Base-by-base conservation (phyloP, 2,888 invertebrate species). In the Sesia bembeciformis region DNA sequence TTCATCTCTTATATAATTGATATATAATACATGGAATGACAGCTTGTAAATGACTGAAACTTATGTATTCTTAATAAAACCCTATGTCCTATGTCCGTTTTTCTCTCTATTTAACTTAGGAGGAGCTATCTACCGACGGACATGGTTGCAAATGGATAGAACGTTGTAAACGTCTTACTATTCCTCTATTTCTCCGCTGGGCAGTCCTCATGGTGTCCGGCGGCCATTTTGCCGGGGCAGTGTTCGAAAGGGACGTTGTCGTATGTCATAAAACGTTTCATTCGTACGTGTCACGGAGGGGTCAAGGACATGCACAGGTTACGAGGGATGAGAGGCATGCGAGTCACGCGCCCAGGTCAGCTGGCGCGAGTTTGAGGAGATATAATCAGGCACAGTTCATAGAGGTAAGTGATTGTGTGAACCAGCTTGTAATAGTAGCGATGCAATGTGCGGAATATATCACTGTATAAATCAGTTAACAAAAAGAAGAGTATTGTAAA, bases 151-250 rank as follows among this genome's bases (percentile, higher is more conserved):
- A 78, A 0, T 90, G 90, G 90, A 66, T 85, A 0, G 73, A 78
- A 6, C 75, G 90, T 0, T 81, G 83, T 57, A 63, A 74, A 39
- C 72, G 72, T 0, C 72, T 90, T 0, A 55, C 76, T 0, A 72
- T 76, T 38, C 87, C 90, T 1, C 89, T 88, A 4, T 90, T 76
- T 40, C 84, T 78, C 51, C 76, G 87, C 5, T 96, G 95, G 95
- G 93, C 94, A 0, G 86, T 97, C 4, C 78, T 97, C 53, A 94
- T 97, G 94, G 87, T 96, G 42, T 95, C 95, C 0, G 96, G 96
- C 4, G 97, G 97, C 1, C 95, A 95, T 76, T 95, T 95, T 83
- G 94, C 95, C 39, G 95, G 92, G 3, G 94, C 93, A 8, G 46
- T 58, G 5, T 58, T 51, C 42, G 52, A 78, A 3, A 86, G 84